Evolutionary conservation across 2,888 invertebrate species (phyloP).

Genomic region (Eristalis intricaria): DNA sequence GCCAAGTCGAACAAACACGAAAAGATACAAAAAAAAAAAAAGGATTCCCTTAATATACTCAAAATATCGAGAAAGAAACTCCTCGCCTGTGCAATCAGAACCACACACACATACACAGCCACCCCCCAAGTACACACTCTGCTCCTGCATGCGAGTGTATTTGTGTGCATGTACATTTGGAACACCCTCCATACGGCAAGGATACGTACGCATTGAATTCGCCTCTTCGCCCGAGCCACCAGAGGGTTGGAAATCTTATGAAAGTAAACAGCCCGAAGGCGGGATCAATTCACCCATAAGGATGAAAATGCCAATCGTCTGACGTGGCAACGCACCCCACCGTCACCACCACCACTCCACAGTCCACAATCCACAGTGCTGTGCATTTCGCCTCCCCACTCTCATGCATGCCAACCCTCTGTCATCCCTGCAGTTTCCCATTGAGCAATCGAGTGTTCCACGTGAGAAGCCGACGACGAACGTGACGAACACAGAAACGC

Average conservation of each 20-base stretch:
- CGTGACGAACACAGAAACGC: constrained; percentile 57
- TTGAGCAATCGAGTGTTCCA: background rate
- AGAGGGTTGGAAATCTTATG: constrained; percentile 60
- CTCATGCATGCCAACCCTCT: background rate
- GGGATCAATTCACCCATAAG: constrained; percentile 70
- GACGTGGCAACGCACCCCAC: constrained; percentile 26
- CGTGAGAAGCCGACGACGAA: background rate
- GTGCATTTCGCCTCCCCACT: background rate
- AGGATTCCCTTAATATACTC: background rate
- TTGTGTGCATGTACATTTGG: background rate
- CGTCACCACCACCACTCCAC: no score
- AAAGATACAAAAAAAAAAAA: background rate
- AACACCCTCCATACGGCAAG: background rate
- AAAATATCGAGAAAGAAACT: background rate
- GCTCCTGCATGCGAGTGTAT: background rate
- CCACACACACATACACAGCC: background rate
- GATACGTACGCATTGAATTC: constrained; percentile 9
- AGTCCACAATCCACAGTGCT: background rate
- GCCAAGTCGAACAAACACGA: background rate
- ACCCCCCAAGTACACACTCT: background rate
- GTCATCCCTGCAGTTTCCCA: constrained; percentile 16
- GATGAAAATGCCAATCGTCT: constrained; percentile 47
- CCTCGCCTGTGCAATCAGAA: background rate
- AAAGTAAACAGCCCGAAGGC: constrained; percentile 71
- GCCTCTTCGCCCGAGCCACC: constrained; percentile 21